A percentile compares a stretch with the other conserved stretches of the same genome.
Evolutionary conservation across 2,113 vertebrate species (phyloP).

Genomic region (Cricetomys ansorgei): DNA sequence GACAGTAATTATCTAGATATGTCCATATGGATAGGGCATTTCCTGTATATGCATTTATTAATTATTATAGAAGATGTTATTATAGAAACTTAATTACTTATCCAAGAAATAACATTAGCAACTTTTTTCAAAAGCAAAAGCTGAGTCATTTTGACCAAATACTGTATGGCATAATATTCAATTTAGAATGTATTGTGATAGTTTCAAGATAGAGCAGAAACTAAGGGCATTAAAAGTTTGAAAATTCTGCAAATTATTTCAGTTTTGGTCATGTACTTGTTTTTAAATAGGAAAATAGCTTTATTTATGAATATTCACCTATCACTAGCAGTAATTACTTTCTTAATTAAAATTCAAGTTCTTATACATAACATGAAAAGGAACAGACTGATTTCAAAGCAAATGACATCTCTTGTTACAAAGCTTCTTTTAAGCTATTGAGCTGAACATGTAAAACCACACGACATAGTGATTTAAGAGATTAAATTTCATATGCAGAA

Average conservation of each 20-base stretch:
- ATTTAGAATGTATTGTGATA: constrained; percentile 61
- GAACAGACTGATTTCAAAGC: neutral
- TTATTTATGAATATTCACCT: constrained; percentile 55
- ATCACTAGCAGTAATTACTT: constrained; percentile 70
- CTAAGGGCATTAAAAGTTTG: constrained; percentile 25
- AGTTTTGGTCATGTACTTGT: constrained; percentile 40
- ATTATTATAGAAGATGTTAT: no score
- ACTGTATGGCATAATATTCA: constrained; percentile 17
- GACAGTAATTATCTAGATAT: neutral
- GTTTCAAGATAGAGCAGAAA: constrained; percentile 35
- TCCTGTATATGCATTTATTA: no score
- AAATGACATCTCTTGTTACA: neutral
- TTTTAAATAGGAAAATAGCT: constrained; percentile 59
- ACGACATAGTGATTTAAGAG: neutral
- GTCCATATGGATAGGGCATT: neutral
- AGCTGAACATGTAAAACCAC: constrained; percentile 57
- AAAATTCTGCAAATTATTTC: constrained; percentile 53
- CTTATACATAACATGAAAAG: constrained; percentile 47
- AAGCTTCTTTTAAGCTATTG: neutral
- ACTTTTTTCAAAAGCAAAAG: neutral
- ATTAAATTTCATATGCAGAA: constrained; percentile 27
- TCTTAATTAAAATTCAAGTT: constrained; percentile 69
- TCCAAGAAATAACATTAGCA: neutral
- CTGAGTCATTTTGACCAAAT: neutral
- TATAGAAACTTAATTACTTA: neutral